These are phyloP conservation scores for Marronus borbonicus DNA, from an alignment of 2,888 invertebrate genomes.

Conservation along the genomic window DNA sequence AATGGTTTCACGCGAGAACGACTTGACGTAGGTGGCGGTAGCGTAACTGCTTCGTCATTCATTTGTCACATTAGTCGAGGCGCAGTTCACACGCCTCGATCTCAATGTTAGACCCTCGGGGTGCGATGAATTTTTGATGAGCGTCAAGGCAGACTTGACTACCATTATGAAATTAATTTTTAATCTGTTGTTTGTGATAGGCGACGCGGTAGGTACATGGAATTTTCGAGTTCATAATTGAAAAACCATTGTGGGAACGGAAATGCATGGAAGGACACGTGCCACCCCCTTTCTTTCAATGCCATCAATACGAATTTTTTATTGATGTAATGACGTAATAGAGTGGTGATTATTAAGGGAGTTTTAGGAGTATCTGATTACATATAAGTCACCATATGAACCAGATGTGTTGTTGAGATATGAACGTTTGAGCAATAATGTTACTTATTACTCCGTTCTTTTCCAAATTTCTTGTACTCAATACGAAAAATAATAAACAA, in stretches of 20 bases:
- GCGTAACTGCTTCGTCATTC: slow-evolving; percentile 35
- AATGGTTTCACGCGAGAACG: slow-evolving; percentile 1
- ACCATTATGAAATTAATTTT: slow-evolving; percentile 45
- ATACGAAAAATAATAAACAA: no score
- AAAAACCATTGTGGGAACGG: slow-evolving; percentile 15
- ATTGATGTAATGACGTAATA: background rate
- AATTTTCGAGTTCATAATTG: slow-evolving; percentile 14
- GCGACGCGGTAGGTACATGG: background rate
- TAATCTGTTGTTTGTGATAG: slow-evolving; percentile 37
- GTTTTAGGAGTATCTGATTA: background rate
- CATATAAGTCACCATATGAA: background rate
- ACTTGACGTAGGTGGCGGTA: slow-evolving; percentile 4
- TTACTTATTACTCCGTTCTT: no score
- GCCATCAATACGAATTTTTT: background rate
- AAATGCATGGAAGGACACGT: background rate
- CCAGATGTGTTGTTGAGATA: no score
- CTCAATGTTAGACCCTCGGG: slow-evolving; percentile 8
- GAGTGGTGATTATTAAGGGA: background rate
- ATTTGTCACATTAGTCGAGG: slow-evolving; percentile 21
- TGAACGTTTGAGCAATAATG: no score
- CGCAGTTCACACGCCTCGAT: slow-evolving; percentile 19
- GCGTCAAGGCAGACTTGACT: slow-evolving; percentile 17
- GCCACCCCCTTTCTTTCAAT: background rate
- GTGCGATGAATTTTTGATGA: slow-evolving; percentile 42
- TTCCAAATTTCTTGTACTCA: no score